A percentile compares a stretch with the other conserved stretches of the same genome.
Conservation (phyloP, 2,888 invertebrate species). For the Trissolcus japonicus region DNA sequence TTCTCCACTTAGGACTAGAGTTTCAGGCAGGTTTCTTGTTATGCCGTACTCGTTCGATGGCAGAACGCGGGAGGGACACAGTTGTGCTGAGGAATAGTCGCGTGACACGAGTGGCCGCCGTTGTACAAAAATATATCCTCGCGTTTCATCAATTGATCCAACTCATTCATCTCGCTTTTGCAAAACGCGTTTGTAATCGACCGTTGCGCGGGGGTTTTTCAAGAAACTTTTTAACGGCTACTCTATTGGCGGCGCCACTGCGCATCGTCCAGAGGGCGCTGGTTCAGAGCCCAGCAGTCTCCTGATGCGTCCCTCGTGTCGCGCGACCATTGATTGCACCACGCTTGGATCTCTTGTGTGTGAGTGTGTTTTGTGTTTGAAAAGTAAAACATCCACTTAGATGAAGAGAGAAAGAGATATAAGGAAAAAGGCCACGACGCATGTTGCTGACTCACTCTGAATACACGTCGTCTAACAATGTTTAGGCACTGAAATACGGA, state of each 20-base stretch:
- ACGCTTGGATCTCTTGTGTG: too few relatives aligned
- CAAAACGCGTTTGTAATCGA: too few relatives aligned
- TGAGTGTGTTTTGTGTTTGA: slow-evolving; percentile 15
- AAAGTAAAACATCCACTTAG: slow-evolving; percentile 2
- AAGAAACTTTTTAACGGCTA: too few relatives aligned
- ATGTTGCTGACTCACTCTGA: slow-evolving; percentile 60
- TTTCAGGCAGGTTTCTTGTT: slow-evolving; percentile 63
- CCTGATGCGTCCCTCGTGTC: too few relatives aligned
- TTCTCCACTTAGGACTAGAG: slow-evolving; percentile 64
- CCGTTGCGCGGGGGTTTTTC: too few relatives aligned
- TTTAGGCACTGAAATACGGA: slow-evolving; percentile 73
- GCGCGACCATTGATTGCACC: too few relatives aligned
- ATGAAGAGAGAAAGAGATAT: slow-evolving; percentile 23
- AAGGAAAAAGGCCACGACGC: slow-evolving; percentile 60
- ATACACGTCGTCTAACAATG: slow-evolving; percentile 60
- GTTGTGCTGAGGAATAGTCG: neutral
- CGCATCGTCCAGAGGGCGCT: too few relatives aligned
- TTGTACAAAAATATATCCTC: slow-evolving; percentile 5
- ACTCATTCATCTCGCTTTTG: too few relatives aligned
- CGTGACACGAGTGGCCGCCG: neutral
- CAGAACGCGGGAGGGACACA: slow-evolving; percentile 15
- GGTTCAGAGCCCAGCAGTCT: too few relatives aligned
- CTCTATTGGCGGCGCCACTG: too few relatives aligned
- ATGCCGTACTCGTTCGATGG: slow-evolving; percentile 39
- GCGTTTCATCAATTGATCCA: too few relatives aligned